A percentile compares a stretch with the other conserved stretches of the same genome.
Conservation (phyloP, 2,113 vertebrate genomes). For the Thryonomys swinderianus region DNA sequence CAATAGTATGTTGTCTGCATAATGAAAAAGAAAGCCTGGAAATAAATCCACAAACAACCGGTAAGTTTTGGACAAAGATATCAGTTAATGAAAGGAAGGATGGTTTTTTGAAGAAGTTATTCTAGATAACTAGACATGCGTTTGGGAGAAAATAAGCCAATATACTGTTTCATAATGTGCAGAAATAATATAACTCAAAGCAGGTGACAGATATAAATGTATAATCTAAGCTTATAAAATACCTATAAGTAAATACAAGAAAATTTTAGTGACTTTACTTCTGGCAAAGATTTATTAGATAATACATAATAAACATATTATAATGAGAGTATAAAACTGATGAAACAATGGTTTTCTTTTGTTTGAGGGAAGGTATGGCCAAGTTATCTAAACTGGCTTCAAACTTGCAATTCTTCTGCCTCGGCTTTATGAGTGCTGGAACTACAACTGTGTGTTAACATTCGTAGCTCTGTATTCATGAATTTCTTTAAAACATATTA, state of each 20-base stretch:
- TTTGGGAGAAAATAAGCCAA: not conserved
- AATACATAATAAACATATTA: not conserved
- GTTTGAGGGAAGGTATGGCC: not conserved
- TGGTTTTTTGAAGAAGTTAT: not conserved
- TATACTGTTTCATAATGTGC: not conserved
- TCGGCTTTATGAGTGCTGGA: too few relatives aligned
- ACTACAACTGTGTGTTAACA: too few relatives aligned
- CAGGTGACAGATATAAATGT: not conserved
- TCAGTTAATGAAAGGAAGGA: too few relatives aligned
- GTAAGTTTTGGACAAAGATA: not conserved
- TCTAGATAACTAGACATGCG: not conserved
- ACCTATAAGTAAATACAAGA: not conserved
- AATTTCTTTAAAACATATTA: too few relatives aligned
- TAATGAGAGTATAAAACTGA: too few relatives aligned
- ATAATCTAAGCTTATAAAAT: conserved; percentile 15
- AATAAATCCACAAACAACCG: not conserved
- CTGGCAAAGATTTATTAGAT: conserved; percentile 5
- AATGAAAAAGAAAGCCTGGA: not conserved
- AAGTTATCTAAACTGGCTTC: not conserved
- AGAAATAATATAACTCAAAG: not conserved
- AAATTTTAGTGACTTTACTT: not conserved
- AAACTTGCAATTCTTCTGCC: not conserved
- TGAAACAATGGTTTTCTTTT: too few relatives aligned
- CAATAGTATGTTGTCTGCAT: not conserved
- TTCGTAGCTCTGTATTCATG: too few relatives aligned